Base-by-base conservation (phyloP, 2,888 invertebrate species). In the Rhagophthalmus giganteus region DNA sequence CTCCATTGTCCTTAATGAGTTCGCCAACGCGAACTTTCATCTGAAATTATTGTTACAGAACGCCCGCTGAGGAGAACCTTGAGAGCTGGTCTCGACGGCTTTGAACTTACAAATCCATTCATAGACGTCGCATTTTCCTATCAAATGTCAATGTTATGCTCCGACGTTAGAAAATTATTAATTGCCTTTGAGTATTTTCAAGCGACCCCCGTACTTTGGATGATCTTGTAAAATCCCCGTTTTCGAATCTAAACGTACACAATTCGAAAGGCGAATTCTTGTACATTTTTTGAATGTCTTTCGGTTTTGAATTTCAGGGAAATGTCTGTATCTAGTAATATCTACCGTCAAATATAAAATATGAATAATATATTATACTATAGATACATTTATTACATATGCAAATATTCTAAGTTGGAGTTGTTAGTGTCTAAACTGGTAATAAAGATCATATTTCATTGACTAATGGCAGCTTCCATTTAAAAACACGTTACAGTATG, bases 341-440 rank as follows among this genome's bases (percentile, higher is more conserved):
- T 20, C 7, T 20, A 7, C 20, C 20, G 20, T 20, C 20, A 20
- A 5, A 7, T 20, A 20, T 20, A 20, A 20, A 20, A 20, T 20
- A 24, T 35, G 24, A 35, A 20, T 35, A 35, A 35, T 35, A 39
- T 32, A 31, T 33, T 39, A 27, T 47, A 47, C 38, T 30, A 39
- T 24, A 47, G 48, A 48, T 45, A 44, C 50, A 55, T 55, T 55
- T 55, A 55, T 55, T 55, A 46, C 30, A 26, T 55, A 55, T 55
- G 55, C 55, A 51, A 55, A 55, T 55, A 47, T 38, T 35, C 44
- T 37, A 38, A 42, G 31, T 27, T 47, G 31, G 47, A 45, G 51
- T 55, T 55, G 55, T 55, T 55, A 51, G 37, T 41, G 55, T 51
- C 55, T 32, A 20, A 40, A 32, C 41, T 26, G 30, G 42, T 33